Evolutionary conservation across 2,113 vertebrate species (phyloP).

Genomic region (Alosa alosa): DNA sequence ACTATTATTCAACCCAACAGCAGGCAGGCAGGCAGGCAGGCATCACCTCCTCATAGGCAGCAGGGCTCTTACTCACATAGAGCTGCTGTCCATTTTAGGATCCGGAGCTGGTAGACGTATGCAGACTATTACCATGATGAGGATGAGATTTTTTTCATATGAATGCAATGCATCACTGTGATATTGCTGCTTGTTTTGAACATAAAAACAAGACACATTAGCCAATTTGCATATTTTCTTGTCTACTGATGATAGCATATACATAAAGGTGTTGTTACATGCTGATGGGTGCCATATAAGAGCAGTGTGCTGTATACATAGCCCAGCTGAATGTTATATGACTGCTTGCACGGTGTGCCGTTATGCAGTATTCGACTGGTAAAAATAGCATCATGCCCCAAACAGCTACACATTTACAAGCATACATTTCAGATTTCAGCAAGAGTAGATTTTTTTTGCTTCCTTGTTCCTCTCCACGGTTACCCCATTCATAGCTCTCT

Average conservation of each 20-base stretch:
- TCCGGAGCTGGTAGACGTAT: background rate
- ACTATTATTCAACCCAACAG: slow-evolving; percentile 39
- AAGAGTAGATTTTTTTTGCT: background rate
- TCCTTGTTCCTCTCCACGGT: slow-evolving; percentile 1
- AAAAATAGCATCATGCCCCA: background rate
- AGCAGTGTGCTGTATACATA: background rate
- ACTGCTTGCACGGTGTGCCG: background rate
- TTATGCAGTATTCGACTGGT: background rate
- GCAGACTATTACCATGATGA: background rate
- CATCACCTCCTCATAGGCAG: background rate
- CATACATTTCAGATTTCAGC: background rate
- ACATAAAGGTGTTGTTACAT: background rate
- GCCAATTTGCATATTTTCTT: background rate
- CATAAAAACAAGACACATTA: background rate
- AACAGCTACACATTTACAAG: background rate
- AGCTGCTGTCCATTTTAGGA: slow-evolving; percentile 15
- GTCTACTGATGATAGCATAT: background rate
- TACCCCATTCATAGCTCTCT: background rate
- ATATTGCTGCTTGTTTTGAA: background rate
- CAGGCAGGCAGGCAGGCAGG: background rate
- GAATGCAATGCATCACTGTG: background rate
- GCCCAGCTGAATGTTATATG: background rate
- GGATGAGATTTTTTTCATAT: background rate
- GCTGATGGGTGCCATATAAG: background rate
- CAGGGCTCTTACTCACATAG: slow-evolving; percentile 4